Percentiles rank a stretch among this genome's conserved stretches.
Evolutionary conservation across 2,113 vertebrate genomes (phyloP).

Genomic region (Triplophysa dalaica): DNA sequence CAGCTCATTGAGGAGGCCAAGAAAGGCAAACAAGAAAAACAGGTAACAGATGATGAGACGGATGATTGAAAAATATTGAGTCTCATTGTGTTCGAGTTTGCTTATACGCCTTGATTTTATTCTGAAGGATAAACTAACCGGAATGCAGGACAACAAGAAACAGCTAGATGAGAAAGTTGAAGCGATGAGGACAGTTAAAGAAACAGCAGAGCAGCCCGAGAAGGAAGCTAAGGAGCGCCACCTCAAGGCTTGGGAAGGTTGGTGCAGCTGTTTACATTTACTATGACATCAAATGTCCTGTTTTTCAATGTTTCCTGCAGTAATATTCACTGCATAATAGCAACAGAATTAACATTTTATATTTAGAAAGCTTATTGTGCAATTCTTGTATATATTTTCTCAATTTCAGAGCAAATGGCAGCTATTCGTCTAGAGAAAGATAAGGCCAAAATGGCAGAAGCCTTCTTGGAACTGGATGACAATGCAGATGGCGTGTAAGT

Average conservation of each 20-base stretch:
- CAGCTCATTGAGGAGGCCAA: conserved; percentile 86
- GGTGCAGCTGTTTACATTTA: not conserved
- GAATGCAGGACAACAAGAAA: conserved; percentile 75
- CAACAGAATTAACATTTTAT: too few relatives aligned
- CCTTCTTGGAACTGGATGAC: conserved; percentile 84
- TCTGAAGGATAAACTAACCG: conserved; percentile 75
- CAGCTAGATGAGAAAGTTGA: conserved; percentile 80
- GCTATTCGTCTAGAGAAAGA: conserved; percentile 72
- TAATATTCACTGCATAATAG: too few relatives aligned
- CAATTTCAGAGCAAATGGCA: conserved; percentile 80
- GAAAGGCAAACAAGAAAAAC: conserved; percentile 82
- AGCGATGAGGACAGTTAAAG: conserved; percentile 75
- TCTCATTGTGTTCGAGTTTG: not conserved
- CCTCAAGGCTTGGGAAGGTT: conserved; percentile 86
- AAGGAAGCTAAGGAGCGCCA: conserved; percentile 86
- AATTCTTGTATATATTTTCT: not conserved
- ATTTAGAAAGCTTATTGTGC: too few relatives aligned
- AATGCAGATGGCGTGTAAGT: conserved; percentile 84
- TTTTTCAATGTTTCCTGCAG: too few relatives aligned
- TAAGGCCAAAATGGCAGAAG: conserved; percentile 71
- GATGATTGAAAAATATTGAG: conserved; percentile 9
- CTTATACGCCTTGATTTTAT: not conserved
- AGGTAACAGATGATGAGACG: conserved; percentile 68
- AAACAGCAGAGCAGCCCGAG: conserved; percentile 83
- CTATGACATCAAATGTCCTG: not conserved